Percentiles rank a stretch among this genome's conserved stretches.
These are phyloP conservation scores for Pachyramphus minor DNA, from an alignment of 2,113 vertebrate species.

Conservation along the genomic window DNA sequence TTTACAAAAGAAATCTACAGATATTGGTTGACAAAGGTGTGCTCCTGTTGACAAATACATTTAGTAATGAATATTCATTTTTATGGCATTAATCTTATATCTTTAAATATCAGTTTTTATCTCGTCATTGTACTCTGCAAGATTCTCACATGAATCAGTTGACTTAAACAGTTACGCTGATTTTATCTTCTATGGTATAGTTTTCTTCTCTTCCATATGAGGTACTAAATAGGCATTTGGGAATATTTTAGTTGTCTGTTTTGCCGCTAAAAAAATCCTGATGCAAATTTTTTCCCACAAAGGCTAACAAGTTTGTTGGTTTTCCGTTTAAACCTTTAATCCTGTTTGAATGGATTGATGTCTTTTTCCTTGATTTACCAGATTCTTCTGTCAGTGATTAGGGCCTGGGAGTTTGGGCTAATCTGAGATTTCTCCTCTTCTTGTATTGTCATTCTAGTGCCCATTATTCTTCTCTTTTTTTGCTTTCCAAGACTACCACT, in stretches of 20 bases:
- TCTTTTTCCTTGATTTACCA: conserved; percentile 52
- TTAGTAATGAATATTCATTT: neutral
- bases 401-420: conserved; percentile 22
- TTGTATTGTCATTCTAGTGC: conserved; percentile 42
- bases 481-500: conserved; percentile 25
- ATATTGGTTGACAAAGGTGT: neutral
- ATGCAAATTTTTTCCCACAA: conserved; percentile 49
- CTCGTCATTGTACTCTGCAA: neutral
- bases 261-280: neutral
- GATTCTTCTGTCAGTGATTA: conserved; percentile 49
- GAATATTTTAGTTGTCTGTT: neutral
- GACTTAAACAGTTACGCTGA: neutral
- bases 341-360: conserved; percentile 59
- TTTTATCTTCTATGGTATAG: neutral
- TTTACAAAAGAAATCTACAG: neutral
- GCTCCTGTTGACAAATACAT: neutral
- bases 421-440: conserved; percentile 50
- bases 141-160: neutral
- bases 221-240: neutral
- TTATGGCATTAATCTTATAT: neutral
- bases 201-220: neutral
- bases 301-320: conserved; percentile 42
- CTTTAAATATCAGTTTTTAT: neutral
- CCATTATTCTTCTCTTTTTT: conserved; percentile 37
- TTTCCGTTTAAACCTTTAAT: conserved; percentile 62